Evolutionary conservation across 92 coral and sea anemone genomes (phyloP).

Genomic region (Heliopora coerulea): DNA sequence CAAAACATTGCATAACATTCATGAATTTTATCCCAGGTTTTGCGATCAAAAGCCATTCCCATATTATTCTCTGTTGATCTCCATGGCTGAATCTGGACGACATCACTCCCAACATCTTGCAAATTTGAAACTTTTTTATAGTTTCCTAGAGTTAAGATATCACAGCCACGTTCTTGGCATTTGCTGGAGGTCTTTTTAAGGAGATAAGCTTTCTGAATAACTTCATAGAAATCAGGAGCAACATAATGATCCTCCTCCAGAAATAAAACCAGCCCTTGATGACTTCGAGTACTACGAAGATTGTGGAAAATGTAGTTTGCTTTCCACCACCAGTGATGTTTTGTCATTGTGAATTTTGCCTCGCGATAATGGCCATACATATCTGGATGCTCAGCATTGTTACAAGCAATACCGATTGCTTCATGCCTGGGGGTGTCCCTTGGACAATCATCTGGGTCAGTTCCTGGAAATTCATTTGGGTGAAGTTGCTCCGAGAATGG

Average conservation of each 20-base stretch:
- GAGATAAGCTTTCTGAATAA: slow-evolving; percentile 47
- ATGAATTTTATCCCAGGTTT: slow-evolving; percentile 67
- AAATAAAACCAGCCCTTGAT: slow-evolving; percentile 83
- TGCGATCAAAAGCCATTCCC: slow-evolving; percentile 96
- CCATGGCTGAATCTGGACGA: slow-evolving; percentile 69
- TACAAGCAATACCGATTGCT: slow-evolving; percentile 68
- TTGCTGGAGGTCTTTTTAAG: slow-evolving; percentile 37
- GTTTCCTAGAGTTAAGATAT: slow-evolving; percentile 78
- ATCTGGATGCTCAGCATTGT: slow-evolving; percentile 90
- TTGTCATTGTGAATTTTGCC: slow-evolving; percentile 85
- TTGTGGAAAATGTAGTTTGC: slow-evolving; percentile 78
- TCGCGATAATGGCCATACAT: slow-evolving; percentile 96
- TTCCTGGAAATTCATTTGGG: slow-evolving; percentile 91
- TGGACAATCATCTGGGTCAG: slow-evolving; percentile 91
- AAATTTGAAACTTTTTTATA: slow-evolving; percentile 60
- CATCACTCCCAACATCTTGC: slow-evolving; percentile 50
- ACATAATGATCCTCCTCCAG: slow-evolving; percentile 96
- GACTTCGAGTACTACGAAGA: slow-evolving; percentile 65
- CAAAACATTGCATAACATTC: slow-evolving; percentile 60
- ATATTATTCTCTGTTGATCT: slow-evolving; percentile 81
- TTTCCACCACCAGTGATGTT: slow-evolving; percentile 99
- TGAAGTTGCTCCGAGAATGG: slow-evolving; percentile 85
- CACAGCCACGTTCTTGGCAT: slow-evolving; percentile 65
- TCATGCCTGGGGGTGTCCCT: slow-evolving; percentile 63
- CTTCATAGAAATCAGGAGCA: slow-evolving; percentile 89